Evolutionary conservation across 1,140 invertebrate species (phyloP).

Genomic region (Hypsibius dujardini): DNA sequence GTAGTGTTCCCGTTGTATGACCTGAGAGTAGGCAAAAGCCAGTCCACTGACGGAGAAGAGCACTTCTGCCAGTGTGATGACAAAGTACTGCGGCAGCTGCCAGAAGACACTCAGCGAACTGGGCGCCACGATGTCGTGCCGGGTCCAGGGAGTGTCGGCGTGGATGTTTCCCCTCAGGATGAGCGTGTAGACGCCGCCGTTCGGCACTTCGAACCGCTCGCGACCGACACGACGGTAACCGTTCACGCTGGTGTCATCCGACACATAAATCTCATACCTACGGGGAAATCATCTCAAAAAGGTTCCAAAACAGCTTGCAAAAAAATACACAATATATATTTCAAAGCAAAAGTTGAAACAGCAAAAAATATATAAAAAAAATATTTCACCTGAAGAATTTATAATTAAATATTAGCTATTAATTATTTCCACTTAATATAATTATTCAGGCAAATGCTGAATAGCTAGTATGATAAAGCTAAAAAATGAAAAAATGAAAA

Average conservation of each 20-base stretch:
- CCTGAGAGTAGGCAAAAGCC: slow-evolving; percentile 67
- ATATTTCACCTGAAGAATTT: too few relatives aligned
- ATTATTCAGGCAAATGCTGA: too few relatives aligned
- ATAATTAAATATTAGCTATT: background rate
- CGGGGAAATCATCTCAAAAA: background rate
- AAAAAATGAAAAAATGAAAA: too few relatives aligned
- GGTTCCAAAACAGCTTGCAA: background rate
- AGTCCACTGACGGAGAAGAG: slow-evolving; percentile 78
- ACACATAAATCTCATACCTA: background rate
- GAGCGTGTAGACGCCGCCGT: slow-evolving; percentile 25
- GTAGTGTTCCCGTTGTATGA: slow-evolving; percentile 25
- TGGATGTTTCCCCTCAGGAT: background rate
- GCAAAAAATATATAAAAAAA: too few relatives aligned
- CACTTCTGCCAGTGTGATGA: slow-evolving; percentile 64
- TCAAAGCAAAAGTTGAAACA: background rate
- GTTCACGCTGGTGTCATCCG: background rate
- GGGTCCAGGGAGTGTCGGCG: background rate
- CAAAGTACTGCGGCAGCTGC: slow-evolving; percentile 66
- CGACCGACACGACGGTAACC: background rate
- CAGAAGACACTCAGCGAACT: slow-evolving; percentile 59
- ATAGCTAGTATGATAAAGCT: too few relatives aligned
- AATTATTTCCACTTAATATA: background rate
- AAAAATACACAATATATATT: background rate
- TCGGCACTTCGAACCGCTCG: slow-evolving; percentile 19
- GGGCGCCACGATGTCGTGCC: slow-evolving; percentile 38